Conservation (phyloP, 2,888 invertebrate species). For the Mimas tiliae region DNA sequence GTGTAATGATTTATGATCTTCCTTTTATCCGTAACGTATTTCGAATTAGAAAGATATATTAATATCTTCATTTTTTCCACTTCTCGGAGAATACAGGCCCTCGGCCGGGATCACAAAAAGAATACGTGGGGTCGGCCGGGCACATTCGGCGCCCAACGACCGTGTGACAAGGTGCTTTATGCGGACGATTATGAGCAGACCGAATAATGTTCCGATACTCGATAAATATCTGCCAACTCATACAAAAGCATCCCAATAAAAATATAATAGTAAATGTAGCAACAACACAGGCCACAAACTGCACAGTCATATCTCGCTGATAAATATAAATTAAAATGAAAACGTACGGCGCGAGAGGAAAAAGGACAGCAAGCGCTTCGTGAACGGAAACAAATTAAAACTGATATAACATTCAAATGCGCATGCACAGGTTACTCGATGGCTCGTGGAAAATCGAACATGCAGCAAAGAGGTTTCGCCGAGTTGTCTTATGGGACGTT, state of each 20-base stretch:
- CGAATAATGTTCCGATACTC: constrained; percentile 83
- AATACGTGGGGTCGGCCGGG: constrained; percentile 72
- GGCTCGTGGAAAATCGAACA: constrained; percentile 49
- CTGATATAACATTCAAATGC: constrained; percentile 57
- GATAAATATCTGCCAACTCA: constrained; percentile 85
- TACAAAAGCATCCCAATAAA: constrained; percentile 84
- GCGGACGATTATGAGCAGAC: constrained; percentile 81
- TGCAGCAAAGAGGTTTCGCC: constrained; percentile 39
- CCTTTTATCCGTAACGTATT: constrained; percentile 83
- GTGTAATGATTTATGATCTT: constrained; percentile 80
- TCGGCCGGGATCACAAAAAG: constrained; percentile 77
- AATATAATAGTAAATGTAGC: constrained; percentile 83
- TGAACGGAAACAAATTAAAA: constrained; percentile 68
- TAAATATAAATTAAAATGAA: constrained; percentile 77
- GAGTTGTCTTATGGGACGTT: constrained; percentile 38
- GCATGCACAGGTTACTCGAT: constrained; percentile 49
- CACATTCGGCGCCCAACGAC: constrained; percentile 82
- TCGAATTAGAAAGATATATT: constrained; percentile 85
- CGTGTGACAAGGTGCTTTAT: constrained; percentile 85
- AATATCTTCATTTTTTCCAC: constrained; percentile 85
- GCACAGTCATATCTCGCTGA: constrained; percentile 79
- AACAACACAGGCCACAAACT: constrained; percentile 79
- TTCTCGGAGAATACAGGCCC: constrained; percentile 80
- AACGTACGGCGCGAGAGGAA: constrained; percentile 58
- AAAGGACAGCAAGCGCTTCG: constrained; percentile 50